Conservation (phyloP, 2,797 vertebrate genomes). For the Serranus cabrilla region DNA sequence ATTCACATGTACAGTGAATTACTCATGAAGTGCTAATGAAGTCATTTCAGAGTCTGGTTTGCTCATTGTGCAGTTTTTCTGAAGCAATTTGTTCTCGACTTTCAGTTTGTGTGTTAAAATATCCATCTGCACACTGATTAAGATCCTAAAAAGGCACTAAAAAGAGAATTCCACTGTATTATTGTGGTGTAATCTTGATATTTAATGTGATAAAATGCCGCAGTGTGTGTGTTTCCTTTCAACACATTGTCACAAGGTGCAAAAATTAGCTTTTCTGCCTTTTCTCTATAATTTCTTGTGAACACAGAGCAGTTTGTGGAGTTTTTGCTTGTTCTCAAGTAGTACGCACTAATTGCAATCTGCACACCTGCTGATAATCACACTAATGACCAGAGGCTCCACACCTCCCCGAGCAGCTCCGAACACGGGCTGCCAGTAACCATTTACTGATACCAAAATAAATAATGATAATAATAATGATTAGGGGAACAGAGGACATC, state of each 20-base stretch:
- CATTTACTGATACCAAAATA: constrained; percentile 29
- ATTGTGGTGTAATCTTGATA: neutral
- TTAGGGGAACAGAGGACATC: neutral
- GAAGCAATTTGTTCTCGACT: neutral
- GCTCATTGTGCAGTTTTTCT: no score
- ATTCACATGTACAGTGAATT: no score
- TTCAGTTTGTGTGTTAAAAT: neutral
- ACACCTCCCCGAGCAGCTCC: constrained; percentile 30
- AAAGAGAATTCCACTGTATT: neutral
- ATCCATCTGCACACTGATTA: neutral
- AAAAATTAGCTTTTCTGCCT: neutral
- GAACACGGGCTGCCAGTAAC: constrained; percentile 23
- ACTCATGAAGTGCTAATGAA: no score
- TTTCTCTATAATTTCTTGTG: neutral
- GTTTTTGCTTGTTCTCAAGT: neutral
- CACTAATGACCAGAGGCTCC: constrained; percentile 51
- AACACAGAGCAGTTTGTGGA: constrained; percentile 1
- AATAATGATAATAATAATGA: constrained; percentile 29
- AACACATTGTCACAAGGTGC: neutral
- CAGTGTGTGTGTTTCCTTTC: neutral
- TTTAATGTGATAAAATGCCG: neutral
- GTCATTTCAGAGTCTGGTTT: neutral
- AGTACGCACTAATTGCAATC: constrained; percentile 32
- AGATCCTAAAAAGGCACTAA: neutral
- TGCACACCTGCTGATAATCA: constrained; percentile 68